Base-by-base conservation (phyloP, 2,797 vertebrate species). In the Typhlichthys eigenmanni region DNA sequence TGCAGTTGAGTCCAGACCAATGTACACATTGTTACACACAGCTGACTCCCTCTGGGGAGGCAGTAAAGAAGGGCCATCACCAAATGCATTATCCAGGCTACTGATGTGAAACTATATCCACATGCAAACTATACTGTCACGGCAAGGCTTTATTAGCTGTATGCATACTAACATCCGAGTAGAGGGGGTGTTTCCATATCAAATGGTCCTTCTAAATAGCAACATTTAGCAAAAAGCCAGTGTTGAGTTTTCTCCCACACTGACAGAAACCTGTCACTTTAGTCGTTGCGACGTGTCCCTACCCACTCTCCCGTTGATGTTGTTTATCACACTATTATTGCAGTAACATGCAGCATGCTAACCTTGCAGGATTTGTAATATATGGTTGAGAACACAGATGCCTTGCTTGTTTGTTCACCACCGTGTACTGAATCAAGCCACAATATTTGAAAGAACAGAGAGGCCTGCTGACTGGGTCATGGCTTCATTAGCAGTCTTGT, bases 321-420 rank as follows among this genome's bases (percentile, higher is more conserved):
- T 83, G 82, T 84, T 69, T 73, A 79, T 75, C 71, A 83, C 87
- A 87, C 81, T 78, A 74, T 81, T 81, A 74, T 81, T 81, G 70
- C 81, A 75, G 84, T 74, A 88, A 80, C 81, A 76, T 86, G 78
- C 84, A 85, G 88, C 87, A 87, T 89, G 87, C 85, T 87, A 85
- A 85, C 82, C 89, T 79, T 90, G 86, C 84, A 88, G 85, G 83
- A 85, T 85, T 88, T 81, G 62, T 86, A 43, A 43, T 43, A 65
- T 67, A 88, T 81, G 87, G 82, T 91, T 90, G 83, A 86, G 83
- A 88, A 91, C 87, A 92, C 87, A 88, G 90, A 92, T 91, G 89
- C 91, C 91, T 90, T 91, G 91, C 89, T 92, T 89, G 88, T 89
- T 90, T 92, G 84, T 86, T 90, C 85, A 89, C 86, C 74, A 68